Base-by-base conservation (phyloP, 1,140 invertebrate genomes). In the Drosophila simulans region DNA sequence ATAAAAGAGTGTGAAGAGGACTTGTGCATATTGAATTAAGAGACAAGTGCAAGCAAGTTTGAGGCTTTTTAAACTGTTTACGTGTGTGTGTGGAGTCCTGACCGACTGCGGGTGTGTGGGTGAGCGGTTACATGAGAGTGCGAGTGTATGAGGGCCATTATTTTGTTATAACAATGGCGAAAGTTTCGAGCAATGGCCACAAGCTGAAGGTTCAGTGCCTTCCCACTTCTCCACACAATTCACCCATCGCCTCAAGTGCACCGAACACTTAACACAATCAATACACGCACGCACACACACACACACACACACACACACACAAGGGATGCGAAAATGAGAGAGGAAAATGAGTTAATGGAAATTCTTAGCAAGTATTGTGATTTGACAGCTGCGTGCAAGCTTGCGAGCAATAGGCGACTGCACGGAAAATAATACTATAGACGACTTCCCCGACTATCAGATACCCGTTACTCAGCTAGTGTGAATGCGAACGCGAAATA, bases 311-410 rank as follows among this genome's bases (percentile, higher is more conserved):
- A 52, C 22, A 31, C 66, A 69, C 37, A 37, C 43, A 59, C 55
- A 70, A 59, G 64, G 45, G 48, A 17, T 40, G 58, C 34, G 43
- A 66, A 71, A 81, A 74, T 69, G 72, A 63, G 64, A 17, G 15
- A 17, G 79, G 82, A 70, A 88, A 88, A 88, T 89, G 84, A 88
- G 83, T 88, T 88, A 88, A 88, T 88, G 83, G 83, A 88, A 88
- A 88, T 88, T 88, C 83, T 88, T 88, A 66, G 84, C 75, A 88
- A 88, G 84, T 88, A 88, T 88, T 88, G 83, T 88, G 83, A 88
- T 88, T 88, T 88, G 83, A 88, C 83, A 88, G 84, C 83, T 83
- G 83, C 83, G 75, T 88, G 84, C 83, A 86, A 83, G 77, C 84
- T 76, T 79, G 59, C 83, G 71, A 68, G 77, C 78, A 83, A 88